phyloP scores from a whole-genome alignment of 2,888 invertebrate genomes.

The Dolomedes plantarius region DNA sequence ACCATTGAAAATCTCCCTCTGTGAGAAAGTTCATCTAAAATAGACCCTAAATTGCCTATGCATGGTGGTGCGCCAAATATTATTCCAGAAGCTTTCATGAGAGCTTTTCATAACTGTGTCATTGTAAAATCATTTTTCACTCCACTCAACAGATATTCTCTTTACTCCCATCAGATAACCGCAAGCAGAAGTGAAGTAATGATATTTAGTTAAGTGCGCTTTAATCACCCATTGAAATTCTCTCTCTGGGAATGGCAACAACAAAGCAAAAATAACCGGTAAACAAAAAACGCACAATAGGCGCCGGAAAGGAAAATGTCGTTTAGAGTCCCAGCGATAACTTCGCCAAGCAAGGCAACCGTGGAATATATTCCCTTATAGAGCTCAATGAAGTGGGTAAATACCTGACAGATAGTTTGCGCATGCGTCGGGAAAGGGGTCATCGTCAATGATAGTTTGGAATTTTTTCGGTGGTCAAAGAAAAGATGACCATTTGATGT shows the following conservation, averaged over 20 bases:
- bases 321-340: constrained; percentile 7
- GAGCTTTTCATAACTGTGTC: background rate
- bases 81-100: background rate
- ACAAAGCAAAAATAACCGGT: constrained; percentile 1
- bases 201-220: constrained; percentile 15
- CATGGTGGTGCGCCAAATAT: background rate
- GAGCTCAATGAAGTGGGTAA: constrained; percentile 44
- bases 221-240: constrained; percentile 52
- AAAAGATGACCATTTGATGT: constrained; percentile 62
- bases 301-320: background rate
- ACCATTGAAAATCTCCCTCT: background rate
- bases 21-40: background rate
- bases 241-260: constrained; percentile 28
- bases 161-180: background rate
- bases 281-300: background rate
- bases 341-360: constrained; percentile 12
- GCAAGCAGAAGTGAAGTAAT: background rate
- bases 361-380: background rate
- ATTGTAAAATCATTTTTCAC: background rate
- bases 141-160: background rate
- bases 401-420: constrained; percentile 13
- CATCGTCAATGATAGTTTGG: constrained; percentile 50
- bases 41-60: background rate
- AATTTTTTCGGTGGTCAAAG: constrained; percentile 63
- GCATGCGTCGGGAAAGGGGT: constrained; percentile 68